Conservation (phyloP, 2,113 vertebrate species). For the Apodemus speciosus region DNA sequence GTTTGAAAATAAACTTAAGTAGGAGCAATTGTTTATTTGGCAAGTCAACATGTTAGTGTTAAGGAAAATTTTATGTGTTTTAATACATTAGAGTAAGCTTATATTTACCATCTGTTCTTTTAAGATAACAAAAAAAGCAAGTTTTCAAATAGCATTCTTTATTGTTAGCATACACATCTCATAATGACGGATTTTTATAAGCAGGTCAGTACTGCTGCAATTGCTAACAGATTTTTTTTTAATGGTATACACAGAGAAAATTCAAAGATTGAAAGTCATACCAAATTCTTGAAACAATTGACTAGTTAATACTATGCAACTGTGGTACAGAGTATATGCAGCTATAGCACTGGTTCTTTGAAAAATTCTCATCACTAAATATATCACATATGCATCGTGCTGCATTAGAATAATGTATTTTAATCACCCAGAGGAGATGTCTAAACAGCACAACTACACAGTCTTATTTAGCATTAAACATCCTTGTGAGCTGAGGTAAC, state of each 20-base stretch:
- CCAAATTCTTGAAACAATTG: constrained; percentile 88
- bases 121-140: constrained; percentile 91
- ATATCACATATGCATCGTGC: constrained; percentile 91
- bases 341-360: constrained; percentile 83
- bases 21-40: constrained; percentile 91
- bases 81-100: constrained; percentile 92
- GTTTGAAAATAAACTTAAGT: constrained; percentile 87
- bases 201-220: constrained; percentile 84
- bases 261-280: constrained; percentile 81
- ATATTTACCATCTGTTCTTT: constrained; percentile 93
- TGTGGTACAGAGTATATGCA: constrained; percentile 78
- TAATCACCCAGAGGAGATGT: constrained; percentile 94
- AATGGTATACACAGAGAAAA: constrained; percentile 76
- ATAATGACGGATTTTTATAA: constrained; percentile 85
- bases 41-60: constrained; percentile 90
- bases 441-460: constrained; percentile 92
- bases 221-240: constrained; percentile 85
- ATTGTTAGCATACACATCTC: constrained; percentile 90
- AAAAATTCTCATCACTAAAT: constrained; percentile 88
- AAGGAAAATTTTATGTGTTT: constrained; percentile 91
- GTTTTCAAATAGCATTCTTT: constrained; percentile 91
- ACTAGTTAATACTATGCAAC: constrained; percentile 87
- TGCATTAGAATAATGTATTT: constrained; percentile 94
- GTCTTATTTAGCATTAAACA: constrained; percentile 98
- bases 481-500: constrained; percentile 97